Evolutionary conservation across 2,888 invertebrate species (phyloP).

Genomic region (Exocentrus adspersus): DNA sequence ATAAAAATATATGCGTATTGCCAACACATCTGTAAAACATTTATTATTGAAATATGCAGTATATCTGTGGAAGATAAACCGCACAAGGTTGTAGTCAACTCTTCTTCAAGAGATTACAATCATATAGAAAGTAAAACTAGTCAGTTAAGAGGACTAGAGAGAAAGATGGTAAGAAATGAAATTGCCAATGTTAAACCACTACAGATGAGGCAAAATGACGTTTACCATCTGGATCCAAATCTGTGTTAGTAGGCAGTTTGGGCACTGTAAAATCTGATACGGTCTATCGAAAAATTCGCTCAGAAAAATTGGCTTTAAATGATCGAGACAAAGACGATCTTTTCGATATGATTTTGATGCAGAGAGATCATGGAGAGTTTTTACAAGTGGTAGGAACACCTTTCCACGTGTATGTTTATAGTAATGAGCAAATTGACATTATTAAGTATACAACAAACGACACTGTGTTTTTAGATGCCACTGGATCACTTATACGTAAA

Average conservation of each 20-base stretch:
- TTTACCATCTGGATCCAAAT: neutral
- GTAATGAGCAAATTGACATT: neutral
- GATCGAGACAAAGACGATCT: neutral
- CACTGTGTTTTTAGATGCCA: neutral
- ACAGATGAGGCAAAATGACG: neutral
- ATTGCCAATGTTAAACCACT: neutral
- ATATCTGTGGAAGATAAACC: neutral
- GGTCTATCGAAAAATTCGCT: neutral
- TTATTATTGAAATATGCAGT: neutral
- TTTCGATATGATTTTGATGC: neutral
- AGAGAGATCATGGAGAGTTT: neutral
- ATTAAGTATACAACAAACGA: neutral
- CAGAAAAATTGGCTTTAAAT: neutral
- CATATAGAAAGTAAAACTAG: neutral
- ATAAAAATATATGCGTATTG: slow-evolving; percentile 21
- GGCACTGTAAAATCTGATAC: neutral
- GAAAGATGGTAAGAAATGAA: neutral
- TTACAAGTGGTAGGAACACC: neutral
- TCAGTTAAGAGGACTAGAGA: neutral
- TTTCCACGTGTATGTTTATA: neutral
- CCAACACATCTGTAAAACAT: neutral
- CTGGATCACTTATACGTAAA: neutral
- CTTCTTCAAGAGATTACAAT: neutral
- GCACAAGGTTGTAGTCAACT: neutral
- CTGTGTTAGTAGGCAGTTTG: neutral